phyloP scores from a whole-genome alignment of 2,888 invertebrate genomes.

The Muscina levida region DNA sequence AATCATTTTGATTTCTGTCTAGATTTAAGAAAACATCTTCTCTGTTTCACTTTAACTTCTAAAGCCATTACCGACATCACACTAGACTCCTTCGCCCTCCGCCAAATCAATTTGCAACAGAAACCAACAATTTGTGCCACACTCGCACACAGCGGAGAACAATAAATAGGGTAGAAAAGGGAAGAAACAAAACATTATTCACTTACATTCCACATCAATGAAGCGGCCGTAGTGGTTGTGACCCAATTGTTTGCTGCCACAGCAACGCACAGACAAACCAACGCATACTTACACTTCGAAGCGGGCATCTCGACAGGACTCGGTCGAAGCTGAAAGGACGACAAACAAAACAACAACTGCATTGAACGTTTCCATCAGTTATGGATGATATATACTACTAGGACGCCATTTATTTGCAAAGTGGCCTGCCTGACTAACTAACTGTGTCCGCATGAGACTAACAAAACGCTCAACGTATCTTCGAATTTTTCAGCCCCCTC shows the following conservation, averaged over 20 bases:
- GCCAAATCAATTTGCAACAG: conserved; percentile 28
- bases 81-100: conserved; percentile 27
- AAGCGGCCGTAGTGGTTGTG: conserved; percentile 43
- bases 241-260: conserved; percentile 55
- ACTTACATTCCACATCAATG: conserved; percentile 42
- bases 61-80: conserved; percentile 32
- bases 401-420: conserved; percentile 32
- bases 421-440: conserved; percentile 46
- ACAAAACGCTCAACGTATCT: not conserved
- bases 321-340: conserved; percentile 23
- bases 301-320: not conserved
- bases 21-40: conserved; percentile 2
- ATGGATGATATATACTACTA: conserved; percentile 15
- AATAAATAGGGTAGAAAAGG: conserved; percentile 18
- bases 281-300: not conserved
- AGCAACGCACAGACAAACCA: conserved; percentile 32
- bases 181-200: conserved; percentile 12
- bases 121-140: conserved; percentile 9
- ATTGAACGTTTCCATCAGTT: conserved; percentile 44
- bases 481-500: no score
- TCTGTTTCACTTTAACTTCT: conserved; percentile 10
- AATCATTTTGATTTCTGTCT: conserved; percentile 26
- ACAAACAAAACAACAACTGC: conserved; percentile 31
- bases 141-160: conserved; percentile 26
- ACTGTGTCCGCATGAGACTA: conserved; percentile 42